Percentiles rank a stretch among this genome's conserved stretches.
Conservation (phyloP, 1,140 invertebrate genomes). For the Halesus radiatus region DNA sequence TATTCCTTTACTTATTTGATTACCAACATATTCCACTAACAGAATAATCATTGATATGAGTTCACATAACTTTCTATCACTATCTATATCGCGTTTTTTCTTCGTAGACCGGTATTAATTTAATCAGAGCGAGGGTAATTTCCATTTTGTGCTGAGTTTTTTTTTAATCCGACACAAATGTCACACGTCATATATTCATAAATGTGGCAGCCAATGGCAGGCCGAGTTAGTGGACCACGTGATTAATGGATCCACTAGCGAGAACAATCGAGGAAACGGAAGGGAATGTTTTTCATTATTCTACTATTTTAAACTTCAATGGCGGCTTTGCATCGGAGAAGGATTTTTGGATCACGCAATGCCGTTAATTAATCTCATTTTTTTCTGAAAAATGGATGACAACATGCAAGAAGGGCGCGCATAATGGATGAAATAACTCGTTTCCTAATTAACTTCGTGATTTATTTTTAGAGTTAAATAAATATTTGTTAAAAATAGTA, state of each 20-base stretch:
- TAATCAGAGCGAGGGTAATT: conserved; percentile 5
- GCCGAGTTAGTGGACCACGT: conserved; percentile 10
- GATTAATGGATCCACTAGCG: conserved; percentile 28
- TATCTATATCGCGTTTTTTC: too few species aligned
- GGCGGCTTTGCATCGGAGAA: conserved; percentile 11
- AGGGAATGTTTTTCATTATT: conserved; percentile 37
- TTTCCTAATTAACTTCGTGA: neutral
- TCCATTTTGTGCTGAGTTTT: neutral
- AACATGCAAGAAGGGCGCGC: neutral
- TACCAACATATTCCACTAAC: too few species aligned
- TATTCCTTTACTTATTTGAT: too few species aligned
- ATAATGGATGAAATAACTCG: neutral
- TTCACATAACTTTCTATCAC: too few species aligned
- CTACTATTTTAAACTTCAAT: conserved; percentile 30
- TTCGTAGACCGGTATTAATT: neutral
- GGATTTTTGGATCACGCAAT: conserved; percentile 14
- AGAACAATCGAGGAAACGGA: conserved; percentile 39
- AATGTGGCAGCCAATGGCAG: conserved; percentile 12
- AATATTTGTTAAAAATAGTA: too few species aligned
- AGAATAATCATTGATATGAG: too few species aligned
- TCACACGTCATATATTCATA: conserved; percentile 34
- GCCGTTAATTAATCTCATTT: conserved; percentile 21
- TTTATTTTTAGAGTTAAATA: neutral
- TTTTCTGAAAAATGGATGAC: conserved; percentile 30
- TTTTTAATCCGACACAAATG: conserved; percentile 27